Evolutionary conservation across 2,113 vertebrate species (phyloP), one percentile per base, ranked within the genome.

Genomic region (Henicopernis longicauda): DNA sequence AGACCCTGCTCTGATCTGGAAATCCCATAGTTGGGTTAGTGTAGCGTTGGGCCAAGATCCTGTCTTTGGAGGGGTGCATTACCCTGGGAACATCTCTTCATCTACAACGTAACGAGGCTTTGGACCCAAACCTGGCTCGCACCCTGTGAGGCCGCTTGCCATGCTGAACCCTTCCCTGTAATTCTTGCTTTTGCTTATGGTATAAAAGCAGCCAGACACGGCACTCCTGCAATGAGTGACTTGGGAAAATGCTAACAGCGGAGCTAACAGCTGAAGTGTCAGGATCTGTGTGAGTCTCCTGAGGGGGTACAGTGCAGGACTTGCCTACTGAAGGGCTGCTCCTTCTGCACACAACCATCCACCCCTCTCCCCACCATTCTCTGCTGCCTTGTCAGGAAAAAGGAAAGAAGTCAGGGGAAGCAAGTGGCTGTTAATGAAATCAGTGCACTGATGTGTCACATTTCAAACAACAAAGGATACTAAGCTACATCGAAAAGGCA

Each of bases 21-120:
- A 80, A 72, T 54, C n/a, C 12, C 55, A 11, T 14, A 52, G 19
- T 3, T 66, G 19, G 3, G 14, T 77, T 40, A 62, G 9, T 0
- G 0, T 9, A 82, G 4, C 16, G 8, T 1, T 27, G 9, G 22
- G 36, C 44, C 26, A 52, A 22, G 55, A 26, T 65, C 32, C 7
- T 80, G 16, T 49, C 4, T 25, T 31, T 27, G 17, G 21, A 29
- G 17, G 6, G 42, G 29, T 38, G 9, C 13, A 2, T 58, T 36
- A 57, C 9, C 31, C 22, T 42, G 44, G 19, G 78, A 82, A 47
- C 49, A 87, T 38, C 1, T 42, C 22, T 45, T 86, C 22, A 9
- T 58, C 52, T 49, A 34, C 9, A 29, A 7, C 0, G 0, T 13
- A 36, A 10, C 7, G 18, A 31, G 34, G 19, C 23, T 73, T 82